Evolutionary conservation across 2,888 invertebrate species (phyloP), one percentile per base, ranked within the genome.

Genomic region (Troglohyphantes excavatus): DNA sequence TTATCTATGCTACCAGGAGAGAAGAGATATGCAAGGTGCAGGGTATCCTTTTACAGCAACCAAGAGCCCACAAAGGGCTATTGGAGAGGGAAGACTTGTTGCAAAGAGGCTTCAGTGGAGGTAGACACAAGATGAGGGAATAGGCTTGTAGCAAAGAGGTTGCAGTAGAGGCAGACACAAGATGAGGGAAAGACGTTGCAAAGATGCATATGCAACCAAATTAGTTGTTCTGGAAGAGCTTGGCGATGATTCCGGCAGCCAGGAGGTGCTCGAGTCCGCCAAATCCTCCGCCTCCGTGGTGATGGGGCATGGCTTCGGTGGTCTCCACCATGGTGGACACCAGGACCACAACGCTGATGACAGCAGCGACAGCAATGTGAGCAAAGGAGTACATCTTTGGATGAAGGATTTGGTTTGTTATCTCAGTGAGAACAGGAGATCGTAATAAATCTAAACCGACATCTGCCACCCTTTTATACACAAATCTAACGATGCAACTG

Each of bases 181-280:
- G 39, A 39, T 11, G 39, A 11, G 7, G 3, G 39, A 3, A 13
- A 13, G 1, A 39, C 7, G 39, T 39, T 39, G 3, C 9, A 3
- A 13, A 13, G 1, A 39, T 39, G n/a, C 39, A 7, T 7, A 11
- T 39, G 39, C 7, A 39, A 11, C 39, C 39, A 39, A 17, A 39
- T 26, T 75, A 26, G n/a, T 78, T 63, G 23, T 78, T 61, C 26
- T 78, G 43, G n/a, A 88, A 75, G 43, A 88, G 23, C 39, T 88
- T 88, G 21, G 81, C 87, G 21, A 88, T 67, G 13, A 88, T 59
- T 43, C 87, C 87, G 2, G 87, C 87, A 17, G 79, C 75, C 19
- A 88, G 39, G 2, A 88, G 67, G 17, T 65, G 65, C 17, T 59
- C 67, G 0, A 88, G 11, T 0, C 75, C 87, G 17, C 43, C n/a